A percentile compares a stretch with the other conserved stretches of the same genome.
phyloP scores from a whole-genome alignment of 2,888 invertebrate genomes.

The Drosophila formosana region DNA sequence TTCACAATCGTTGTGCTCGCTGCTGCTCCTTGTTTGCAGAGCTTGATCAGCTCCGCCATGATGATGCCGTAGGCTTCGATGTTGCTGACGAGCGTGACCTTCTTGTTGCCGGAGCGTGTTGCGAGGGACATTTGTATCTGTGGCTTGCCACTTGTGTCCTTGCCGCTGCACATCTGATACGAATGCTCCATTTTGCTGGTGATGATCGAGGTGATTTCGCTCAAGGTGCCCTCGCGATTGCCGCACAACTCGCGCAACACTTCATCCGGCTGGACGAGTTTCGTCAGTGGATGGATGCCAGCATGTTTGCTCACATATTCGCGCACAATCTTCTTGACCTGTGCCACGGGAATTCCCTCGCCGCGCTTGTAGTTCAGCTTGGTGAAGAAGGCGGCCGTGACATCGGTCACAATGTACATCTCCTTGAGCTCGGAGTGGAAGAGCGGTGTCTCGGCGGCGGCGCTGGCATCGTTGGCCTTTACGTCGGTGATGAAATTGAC shows the following conservation, averaged over 20 bases:
- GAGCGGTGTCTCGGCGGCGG: slow-evolving; percentile 69
- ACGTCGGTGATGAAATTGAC: slow-evolving; percentile 83
- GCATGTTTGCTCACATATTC: slow-evolving; percentile 90
- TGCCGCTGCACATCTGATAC: slow-evolving; percentile 84
- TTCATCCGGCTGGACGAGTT: slow-evolving; percentile 80
- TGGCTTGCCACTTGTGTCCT: slow-evolving; percentile 87
- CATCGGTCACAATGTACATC: slow-evolving; percentile 83
- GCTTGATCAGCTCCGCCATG: slow-evolving; percentile 91
- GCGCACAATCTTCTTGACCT: slow-evolving; percentile 89
- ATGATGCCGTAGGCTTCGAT: slow-evolving; percentile 94
- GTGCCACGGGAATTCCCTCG: slow-evolving; percentile 87
- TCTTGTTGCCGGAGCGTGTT: slow-evolving; percentile 94
- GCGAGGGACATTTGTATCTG: slow-evolving; percentile 92
- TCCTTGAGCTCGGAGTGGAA: slow-evolving; percentile 84
- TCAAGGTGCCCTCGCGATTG: slow-evolving; percentile 87
- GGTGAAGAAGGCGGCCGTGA: slow-evolving; percentile 82
- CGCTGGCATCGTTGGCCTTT: slow-evolving; percentile 58
- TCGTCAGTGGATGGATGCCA: slow-evolving; percentile 86
- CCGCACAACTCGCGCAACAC: slow-evolving; percentile 78
- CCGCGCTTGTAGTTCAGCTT: slow-evolving; percentile 86
- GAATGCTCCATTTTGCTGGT: slow-evolving; percentile 88
- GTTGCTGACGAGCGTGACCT: slow-evolving; percentile 96
- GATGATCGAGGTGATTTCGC: slow-evolving; percentile 89
- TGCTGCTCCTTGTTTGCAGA: slow-evolving; percentile 93
- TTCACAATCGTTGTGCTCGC: slow-evolving; percentile 93